phyloP scores from a whole-genome alignment of 2,888 invertebrate genomes.

The Rhynchonema sp. region DNA sequence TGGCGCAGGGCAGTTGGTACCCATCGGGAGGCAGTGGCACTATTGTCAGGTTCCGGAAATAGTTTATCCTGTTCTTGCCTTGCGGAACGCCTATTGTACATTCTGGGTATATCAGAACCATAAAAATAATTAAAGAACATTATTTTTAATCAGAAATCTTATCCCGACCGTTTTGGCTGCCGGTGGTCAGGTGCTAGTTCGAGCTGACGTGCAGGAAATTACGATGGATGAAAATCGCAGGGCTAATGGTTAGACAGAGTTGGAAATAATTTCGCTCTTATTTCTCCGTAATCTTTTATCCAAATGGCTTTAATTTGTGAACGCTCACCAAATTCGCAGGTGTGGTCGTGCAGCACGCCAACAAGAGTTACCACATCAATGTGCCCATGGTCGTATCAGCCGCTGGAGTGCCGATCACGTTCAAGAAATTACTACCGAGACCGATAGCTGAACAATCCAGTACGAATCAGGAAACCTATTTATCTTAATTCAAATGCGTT shows the following conservation, averaged over 20 bases:
- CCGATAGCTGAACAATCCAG: background rate
- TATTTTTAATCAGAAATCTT: too few species aligned
- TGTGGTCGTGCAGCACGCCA: background rate
- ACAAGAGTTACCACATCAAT: background rate
- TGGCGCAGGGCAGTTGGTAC: background rate
- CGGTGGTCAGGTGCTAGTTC: conserved; percentile 29
- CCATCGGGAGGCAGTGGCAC: background rate
- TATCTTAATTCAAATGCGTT: background rate
- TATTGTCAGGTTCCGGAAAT: background rate
- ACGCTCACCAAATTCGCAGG: too few species aligned
- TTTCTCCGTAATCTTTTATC: too few species aligned
- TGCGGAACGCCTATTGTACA: too few species aligned
- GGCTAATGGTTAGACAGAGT: too few species aligned
- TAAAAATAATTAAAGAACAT: too few species aligned
- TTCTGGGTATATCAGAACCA: too few species aligned
- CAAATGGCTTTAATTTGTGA: too few species aligned
- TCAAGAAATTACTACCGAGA: background rate
- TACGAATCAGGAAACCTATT: background rate
- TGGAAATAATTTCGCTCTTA: too few species aligned
- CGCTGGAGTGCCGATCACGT: background rate
- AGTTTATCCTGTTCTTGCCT: too few species aligned
- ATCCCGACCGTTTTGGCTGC: conserved; percentile 26
- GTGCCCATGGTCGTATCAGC: background rate
- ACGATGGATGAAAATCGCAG: background rate
- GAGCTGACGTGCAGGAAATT: conserved; percentile 18